Conservation (phyloP, 2,888 invertebrate genomes). For the Disparrhopalites patrizii region DNA sequence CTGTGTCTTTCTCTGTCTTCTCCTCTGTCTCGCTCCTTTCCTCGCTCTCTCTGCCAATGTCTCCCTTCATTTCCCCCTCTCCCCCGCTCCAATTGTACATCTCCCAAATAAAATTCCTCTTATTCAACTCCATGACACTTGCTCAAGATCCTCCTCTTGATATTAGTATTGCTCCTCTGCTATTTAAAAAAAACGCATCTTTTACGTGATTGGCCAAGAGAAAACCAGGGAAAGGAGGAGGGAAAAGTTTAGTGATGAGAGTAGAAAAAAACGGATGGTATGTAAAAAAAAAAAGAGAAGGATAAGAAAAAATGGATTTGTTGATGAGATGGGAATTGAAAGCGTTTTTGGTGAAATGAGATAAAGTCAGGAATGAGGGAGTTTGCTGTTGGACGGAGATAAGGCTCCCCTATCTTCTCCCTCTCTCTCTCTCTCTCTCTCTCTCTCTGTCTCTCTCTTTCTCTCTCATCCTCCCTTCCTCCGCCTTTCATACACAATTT, state of each 20-base stretch:
- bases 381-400: neutral
- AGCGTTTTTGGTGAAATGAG: conserved; percentile 6
- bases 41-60: neutral
- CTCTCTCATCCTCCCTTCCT: neutral
- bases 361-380: conserved; percentile 1
- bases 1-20: no score
- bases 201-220: neutral
- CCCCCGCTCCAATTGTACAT: neutral
- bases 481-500: neutral
- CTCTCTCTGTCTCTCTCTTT: neutral
- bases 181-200: neutral
- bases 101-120: neutral
- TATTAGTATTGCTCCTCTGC: no score
- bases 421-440: neutral
- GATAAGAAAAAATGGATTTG: neutral
- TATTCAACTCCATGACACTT: no score
- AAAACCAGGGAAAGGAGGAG: neutral
- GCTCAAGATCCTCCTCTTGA: neutral
- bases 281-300: neutral
- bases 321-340: conserved; percentile 6
- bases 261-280: neutral
- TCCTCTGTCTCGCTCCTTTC: neutral
- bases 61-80: neutral
- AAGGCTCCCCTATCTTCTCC: conserved; percentile 4
- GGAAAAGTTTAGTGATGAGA: no score